These are phyloP conservation scores for Cyclophora albipunctata DNA, from an alignment of 2,888 invertebrate genomes.

Conservation along the genomic window DNA sequence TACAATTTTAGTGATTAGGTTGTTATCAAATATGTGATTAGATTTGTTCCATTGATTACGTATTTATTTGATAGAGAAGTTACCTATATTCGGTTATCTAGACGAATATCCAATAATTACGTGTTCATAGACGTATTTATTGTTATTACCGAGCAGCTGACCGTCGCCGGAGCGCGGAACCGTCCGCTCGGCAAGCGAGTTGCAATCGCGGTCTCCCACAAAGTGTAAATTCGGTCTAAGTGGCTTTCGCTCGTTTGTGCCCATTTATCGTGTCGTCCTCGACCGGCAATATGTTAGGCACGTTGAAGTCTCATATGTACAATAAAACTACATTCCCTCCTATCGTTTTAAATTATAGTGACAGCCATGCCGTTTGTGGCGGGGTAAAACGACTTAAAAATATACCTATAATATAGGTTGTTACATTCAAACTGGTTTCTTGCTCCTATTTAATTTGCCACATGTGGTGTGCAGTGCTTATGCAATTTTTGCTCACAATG, in stretches of 20 bases:
- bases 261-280: slow-evolving; percentile 60
- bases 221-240: slow-evolving; percentile 73
- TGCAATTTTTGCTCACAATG: slow-evolving; percentile 63
- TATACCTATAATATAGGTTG: slow-evolving; percentile 20
- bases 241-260: slow-evolving; percentile 69
- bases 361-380: slow-evolving; percentile 56
- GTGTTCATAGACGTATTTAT: not conserved
- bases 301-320: slow-evolving; percentile 49
- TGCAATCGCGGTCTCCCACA: slow-evolving; percentile 66
- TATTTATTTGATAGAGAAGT: too few species aligned
- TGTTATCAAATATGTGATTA: slow-evolving; percentile 16
- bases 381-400: slow-evolving; percentile 48
- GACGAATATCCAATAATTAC: not conserved
- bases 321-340: slow-evolving; percentile 61
- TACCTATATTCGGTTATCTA: too few species aligned
- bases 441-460: slow-evolving; percentile 65
- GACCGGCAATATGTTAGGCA: slow-evolving; percentile 55
- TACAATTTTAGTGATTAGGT: slow-evolving; percentile 25
- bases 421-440: slow-evolving; percentile 60
- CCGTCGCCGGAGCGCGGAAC: slow-evolving; percentile 29
- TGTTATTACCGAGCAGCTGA: slow-evolving; percentile 57
- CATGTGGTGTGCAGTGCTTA: slow-evolving; percentile 60
- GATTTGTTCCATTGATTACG: too few species aligned
- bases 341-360: slow-evolving; percentile 64
- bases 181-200: slow-evolving; percentile 33